phyloP scores from a whole-genome alignment of 2,888 invertebrate genomes.

The Lasioglossum lativentre region DNA sequence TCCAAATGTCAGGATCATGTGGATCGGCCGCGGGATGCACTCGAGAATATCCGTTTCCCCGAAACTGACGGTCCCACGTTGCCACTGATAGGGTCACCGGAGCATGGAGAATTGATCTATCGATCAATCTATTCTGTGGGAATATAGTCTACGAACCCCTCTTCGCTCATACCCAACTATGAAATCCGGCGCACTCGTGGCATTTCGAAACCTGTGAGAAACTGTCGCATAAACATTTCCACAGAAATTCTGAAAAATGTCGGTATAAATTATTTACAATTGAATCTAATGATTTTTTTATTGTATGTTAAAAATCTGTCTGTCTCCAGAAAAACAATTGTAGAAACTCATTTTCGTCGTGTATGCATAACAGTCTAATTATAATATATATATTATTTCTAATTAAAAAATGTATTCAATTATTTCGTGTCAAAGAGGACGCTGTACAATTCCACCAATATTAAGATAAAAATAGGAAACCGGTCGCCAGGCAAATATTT shows the following conservation, averaged over 20 bases:
- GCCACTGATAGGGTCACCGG: neutral
- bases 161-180: neutral
- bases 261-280: too few relatives aligned
- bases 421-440: too few relatives aligned
- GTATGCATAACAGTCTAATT: too few relatives aligned
- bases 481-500: neutral
- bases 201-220: neutral
- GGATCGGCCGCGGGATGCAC: neutral
- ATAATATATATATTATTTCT: too few relatives aligned
- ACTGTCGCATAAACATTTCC: neutral
- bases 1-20: slow-evolving; percentile 54
- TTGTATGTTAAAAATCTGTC: too few relatives aligned
- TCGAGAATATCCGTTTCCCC: neutral
- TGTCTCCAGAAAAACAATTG: too few relatives aligned
- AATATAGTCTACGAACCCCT: neutral
- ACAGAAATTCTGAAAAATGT: too few relatives aligned
- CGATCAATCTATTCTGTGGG: neutral
- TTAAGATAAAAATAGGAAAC: too few relatives aligned
- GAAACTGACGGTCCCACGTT: neutral
- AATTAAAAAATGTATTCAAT: too few relatives aligned
- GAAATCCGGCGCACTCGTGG: neutral
- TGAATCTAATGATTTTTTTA: too few relatives aligned
- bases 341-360: too few relatives aligned
- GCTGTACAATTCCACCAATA: too few relatives aligned
- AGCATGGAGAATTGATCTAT: neutral